phyloP scores from a whole-genome alignment of 2,888 invertebrate genomes.

The Dermolepida albohirtum region DNA sequence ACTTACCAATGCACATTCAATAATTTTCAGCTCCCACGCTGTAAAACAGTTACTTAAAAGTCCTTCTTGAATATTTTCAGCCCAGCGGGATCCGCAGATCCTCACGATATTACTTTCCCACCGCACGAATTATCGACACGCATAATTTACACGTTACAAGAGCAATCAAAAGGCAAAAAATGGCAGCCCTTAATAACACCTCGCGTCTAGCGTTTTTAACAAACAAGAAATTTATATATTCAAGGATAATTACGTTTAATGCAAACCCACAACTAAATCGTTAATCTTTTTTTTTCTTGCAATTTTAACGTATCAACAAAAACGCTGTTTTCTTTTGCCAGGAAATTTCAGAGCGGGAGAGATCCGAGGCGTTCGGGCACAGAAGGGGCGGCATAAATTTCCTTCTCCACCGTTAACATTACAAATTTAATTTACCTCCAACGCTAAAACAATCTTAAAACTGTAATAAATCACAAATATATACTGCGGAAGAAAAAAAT shows the following conservation, averaged over 20 bases:
- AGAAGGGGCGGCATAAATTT: slow-evolving; percentile 19
- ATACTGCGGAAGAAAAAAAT: too few relatives aligned
- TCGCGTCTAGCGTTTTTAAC: neutral
- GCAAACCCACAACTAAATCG: slow-evolving; percentile 12
- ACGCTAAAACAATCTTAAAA: slow-evolving; percentile 9
- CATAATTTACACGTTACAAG: neutral
- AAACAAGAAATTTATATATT: slow-evolving; percentile 19
- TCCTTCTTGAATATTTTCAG: too few relatives aligned
- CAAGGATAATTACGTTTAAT: slow-evolving; percentile 18
- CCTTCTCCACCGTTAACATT: slow-evolving; percentile 8
- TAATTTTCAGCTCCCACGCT: too few relatives aligned
- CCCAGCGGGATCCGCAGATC: too few relatives aligned
- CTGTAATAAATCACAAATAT: slow-evolving; percentile 10
- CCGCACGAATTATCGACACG: too few relatives aligned
- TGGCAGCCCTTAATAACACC: slow-evolving; percentile 5
- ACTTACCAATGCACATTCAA: too few relatives aligned
- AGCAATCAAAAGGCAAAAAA: neutral
- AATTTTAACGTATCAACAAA: slow-evolving; percentile 15
- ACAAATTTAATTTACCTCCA: slow-evolving; percentile 20
- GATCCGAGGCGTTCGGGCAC: too few relatives aligned
- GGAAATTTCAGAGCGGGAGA: slow-evolving; percentile 2
- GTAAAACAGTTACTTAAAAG: too few relatives aligned
- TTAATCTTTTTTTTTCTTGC: slow-evolving; percentile 15
- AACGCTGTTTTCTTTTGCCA: neutral
- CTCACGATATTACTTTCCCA: too few relatives aligned